A percentile compares a stretch with the other conserved stretches of the same genome.
These are phyloP conservation scores for Apamea anceps DNA, from an alignment of 2,888 invertebrate genomes.

Conservation along the genomic window DNA sequence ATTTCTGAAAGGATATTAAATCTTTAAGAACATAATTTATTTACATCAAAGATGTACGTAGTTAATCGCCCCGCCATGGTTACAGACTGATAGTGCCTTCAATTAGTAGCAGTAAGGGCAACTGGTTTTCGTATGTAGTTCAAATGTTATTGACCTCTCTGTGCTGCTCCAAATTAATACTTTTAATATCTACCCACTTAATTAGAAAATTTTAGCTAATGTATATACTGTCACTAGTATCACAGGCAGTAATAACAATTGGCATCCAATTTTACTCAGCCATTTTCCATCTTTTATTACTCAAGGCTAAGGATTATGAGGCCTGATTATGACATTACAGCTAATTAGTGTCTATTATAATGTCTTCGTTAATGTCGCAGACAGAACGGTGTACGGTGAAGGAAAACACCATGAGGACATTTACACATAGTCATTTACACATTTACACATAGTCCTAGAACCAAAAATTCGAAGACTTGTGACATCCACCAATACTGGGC, in stretches of 20 bases:
- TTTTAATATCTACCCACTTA: not conserved
- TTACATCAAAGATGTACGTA: not conserved
- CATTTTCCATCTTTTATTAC: slow-evolving; percentile 44
- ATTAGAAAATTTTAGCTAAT: not conserved
- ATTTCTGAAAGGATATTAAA: not conserved
- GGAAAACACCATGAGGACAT: not conserved
- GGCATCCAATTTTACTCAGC: slow-evolving; percentile 50
- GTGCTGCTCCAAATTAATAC: not conserved
- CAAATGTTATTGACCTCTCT: not conserved
- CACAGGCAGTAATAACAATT: slow-evolving; percentile 19
- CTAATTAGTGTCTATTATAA: slow-evolving; percentile 44
- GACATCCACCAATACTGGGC: not conserved
- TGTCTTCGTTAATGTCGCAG: slow-evolving; percentile 25
- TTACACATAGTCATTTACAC: not conserved
- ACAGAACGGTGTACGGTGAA: not conserved
- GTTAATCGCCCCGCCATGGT: no score
- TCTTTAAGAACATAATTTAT: not conserved
- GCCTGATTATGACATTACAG: slow-evolving; percentile 24
- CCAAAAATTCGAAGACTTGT: not conserved
- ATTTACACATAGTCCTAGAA: not conserved
- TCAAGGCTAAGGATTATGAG: slow-evolving; percentile 19
- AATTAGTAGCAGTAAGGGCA: not conserved
- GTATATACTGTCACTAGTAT: not conserved
- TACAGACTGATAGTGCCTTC: not conserved
- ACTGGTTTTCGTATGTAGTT: not conserved